Conservation (phyloP, 2,888 invertebrate genomes). For the Drosophila anceps region DNA sequence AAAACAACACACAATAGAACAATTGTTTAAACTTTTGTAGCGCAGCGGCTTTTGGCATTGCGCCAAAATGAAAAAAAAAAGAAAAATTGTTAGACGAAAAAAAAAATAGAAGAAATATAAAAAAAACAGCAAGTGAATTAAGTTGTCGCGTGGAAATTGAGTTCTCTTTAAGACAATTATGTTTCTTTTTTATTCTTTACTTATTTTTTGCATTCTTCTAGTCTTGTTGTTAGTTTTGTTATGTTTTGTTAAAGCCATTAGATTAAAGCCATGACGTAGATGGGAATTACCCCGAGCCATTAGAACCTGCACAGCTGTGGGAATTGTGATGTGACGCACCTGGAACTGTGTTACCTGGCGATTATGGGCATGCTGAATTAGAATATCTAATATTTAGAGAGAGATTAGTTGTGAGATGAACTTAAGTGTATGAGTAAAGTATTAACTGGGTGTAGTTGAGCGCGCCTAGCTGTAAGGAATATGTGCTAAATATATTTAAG, state of each 20-base stretch:
- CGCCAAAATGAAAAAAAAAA: constrained; percentile 41
- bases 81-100: constrained; percentile 15
- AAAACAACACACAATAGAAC: constrained; percentile 76
- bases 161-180: constrained; percentile 45
- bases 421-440: neutral
- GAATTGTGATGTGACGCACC: constrained; percentile 55
- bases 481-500: no score
- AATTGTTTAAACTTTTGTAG: constrained; percentile 75
- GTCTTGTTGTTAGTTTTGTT: constrained; percentile 4
- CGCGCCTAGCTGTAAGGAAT: no score
- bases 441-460: neutral
- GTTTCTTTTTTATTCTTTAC: neutral
- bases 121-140: constrained; percentile 28
- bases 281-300: constrained; percentile 56
- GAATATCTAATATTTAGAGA: neutral
- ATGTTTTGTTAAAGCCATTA: constrained; percentile 6
- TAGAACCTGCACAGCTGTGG: constrained; percentile 60
- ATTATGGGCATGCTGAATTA: neutral
- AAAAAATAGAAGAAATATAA: constrained; percentile 4
- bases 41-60: constrained; percentile 69
- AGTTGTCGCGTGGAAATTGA: constrained; percentile 35
- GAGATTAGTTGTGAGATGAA: neutral
- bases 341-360: constrained; percentile 20
- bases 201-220: neutral
- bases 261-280: constrained; percentile 56